phyloP scores from a whole-genome alignment of 2,113 vertebrate genomes.

The Passer domesticus region DNA sequence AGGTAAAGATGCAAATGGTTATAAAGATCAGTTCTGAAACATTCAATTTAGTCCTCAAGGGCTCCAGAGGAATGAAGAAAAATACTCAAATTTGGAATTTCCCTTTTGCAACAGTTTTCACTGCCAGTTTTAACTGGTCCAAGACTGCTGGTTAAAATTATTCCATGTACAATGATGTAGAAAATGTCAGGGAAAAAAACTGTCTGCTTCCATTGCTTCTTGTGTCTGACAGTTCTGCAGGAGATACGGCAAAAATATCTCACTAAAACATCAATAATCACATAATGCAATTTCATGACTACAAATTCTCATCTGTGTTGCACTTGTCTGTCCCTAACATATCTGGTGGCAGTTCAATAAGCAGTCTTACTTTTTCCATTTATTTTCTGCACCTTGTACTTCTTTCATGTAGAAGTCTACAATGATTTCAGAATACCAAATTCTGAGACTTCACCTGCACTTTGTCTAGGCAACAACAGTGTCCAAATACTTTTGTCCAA shows the following conservation, averaged over 20 bases:
- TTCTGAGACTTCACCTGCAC: background rate
- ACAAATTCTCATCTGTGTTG: background rate
- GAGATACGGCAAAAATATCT: background rate
- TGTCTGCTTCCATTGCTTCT: background rate
- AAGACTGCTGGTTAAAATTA: background rate
- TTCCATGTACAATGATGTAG: background rate
- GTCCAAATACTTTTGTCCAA: background rate
- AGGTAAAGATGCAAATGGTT: background rate
- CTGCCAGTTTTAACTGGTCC: background rate
- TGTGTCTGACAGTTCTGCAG: background rate
- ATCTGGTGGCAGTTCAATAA: background rate
- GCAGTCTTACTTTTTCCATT: background rate
- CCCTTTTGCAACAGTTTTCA: background rate
- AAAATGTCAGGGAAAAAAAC: background rate
- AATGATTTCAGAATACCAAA: background rate
- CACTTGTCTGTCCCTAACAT: background rate
- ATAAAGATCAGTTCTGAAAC: background rate
- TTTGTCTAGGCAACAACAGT: background rate
- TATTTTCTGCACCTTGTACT: background rate
- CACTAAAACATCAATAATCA: background rate
- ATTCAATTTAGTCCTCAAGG: background rate
- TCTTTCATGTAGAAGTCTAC: background rate
- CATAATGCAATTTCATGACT: background rate
- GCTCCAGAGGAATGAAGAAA: background rate
- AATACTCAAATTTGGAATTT: background rate